A percentile compares a stretch with the other conserved stretches of the same genome.
Conservation (phyloP, 2,797 vertebrate species). For the Liparis tanakae region DNA sequence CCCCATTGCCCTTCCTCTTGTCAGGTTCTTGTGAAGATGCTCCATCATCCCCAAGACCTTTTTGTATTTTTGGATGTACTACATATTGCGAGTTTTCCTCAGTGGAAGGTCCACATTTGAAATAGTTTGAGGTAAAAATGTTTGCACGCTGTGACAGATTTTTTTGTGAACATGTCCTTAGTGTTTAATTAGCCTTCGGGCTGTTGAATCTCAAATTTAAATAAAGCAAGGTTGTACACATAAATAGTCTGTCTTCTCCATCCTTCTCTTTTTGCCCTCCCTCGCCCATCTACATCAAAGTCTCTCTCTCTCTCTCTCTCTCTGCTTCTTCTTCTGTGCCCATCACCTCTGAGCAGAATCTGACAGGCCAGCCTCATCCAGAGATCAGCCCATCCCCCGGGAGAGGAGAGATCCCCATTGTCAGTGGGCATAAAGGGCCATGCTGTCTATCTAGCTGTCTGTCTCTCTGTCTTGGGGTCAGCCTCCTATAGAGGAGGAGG, state of each 20-base stretch:
- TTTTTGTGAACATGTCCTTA: background rate
- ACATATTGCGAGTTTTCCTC: background rate
- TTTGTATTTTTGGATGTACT: background rate
- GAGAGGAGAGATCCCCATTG: constrained; percentile 69
- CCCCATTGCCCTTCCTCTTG: constrained; percentile 1
- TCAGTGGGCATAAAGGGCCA: constrained; percentile 67
- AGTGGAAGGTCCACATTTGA: background rate
- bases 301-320: constrained; percentile 26
- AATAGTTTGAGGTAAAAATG: background rate
- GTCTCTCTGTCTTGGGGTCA: constrained; percentile 41
- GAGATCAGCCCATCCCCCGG: constrained; percentile 59
- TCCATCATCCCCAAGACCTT: background rate
- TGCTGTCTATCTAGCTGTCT: constrained; percentile 60
- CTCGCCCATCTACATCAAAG: background rate
- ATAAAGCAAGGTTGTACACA: background rate
- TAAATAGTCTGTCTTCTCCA: background rate
- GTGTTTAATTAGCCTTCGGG: background rate
- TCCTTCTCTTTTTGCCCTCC: background rate
- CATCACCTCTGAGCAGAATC: constrained; percentile 45
- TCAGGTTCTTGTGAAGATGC: background rate
- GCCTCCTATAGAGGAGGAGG: constrained; percentile 31
- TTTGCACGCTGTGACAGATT: background rate
- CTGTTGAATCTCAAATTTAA: no score
- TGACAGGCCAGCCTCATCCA: constrained; percentile 44
- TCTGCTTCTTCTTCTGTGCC: constrained; percentile 32